Percentiles rank a stretch among this genome's conserved stretches.
These are phyloP conservation scores for Augiades crinisus DNA, from an alignment of 2,888 invertebrate genomes.

Conservation along the genomic window DNA sequence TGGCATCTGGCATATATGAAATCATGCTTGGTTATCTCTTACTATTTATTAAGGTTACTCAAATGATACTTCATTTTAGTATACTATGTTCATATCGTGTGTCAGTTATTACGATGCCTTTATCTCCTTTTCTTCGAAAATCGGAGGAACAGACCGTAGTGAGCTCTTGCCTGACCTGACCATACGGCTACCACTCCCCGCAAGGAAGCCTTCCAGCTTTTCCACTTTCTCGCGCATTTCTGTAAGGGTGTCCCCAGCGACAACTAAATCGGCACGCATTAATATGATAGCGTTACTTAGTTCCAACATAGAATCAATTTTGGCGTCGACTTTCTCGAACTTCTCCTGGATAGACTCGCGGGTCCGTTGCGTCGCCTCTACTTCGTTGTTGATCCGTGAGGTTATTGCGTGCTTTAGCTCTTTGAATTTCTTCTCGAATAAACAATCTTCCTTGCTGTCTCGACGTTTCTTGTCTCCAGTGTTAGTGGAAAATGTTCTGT, in stretches of 20 bases:
- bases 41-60: too few relatives aligned
- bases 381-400: constrained; percentile 47
- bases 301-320: constrained; percentile 57
- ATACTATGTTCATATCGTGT: too few relatives aligned
- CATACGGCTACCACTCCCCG: too few relatives aligned
- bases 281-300: constrained; percentile 46
- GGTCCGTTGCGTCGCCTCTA: constrained; percentile 42
- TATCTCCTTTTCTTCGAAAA: constrained; percentile 30
- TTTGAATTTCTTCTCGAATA: constrained; percentile 52
- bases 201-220: constrained; percentile 42
- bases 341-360: constrained; percentile 50
- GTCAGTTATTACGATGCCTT: too few relatives aligned
- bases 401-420: constrained; percentile 55
- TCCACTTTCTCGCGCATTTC: constrained; percentile 46
- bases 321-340: constrained; percentile 50
- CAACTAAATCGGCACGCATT: constrained; percentile 45
- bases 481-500: constrained; percentile 63
- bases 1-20: too few relatives aligned
- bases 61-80: too few relatives aligned
- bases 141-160: constrained; percentile 34
- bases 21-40: too few relatives aligned
- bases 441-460: constrained; percentile 41
- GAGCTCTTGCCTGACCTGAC: constrained; percentile 41
- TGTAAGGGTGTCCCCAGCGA: constrained; percentile 41
- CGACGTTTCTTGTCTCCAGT: constrained; percentile 51